Conservation (phyloP, 2,797 vertebrate genomes). For the Sebastiscus albofasciatus region DNA sequence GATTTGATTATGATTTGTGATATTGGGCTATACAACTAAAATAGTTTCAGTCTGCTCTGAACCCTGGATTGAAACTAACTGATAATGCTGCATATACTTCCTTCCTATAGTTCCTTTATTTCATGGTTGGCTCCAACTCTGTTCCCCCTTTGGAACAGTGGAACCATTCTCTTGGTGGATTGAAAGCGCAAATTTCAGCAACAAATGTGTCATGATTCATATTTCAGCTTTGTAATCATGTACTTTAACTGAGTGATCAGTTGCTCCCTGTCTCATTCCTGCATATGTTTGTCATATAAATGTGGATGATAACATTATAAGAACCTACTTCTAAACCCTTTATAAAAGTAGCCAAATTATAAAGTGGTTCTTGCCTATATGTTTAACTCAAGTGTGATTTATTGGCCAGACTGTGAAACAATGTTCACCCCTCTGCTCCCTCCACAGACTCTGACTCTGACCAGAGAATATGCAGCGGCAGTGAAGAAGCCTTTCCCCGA, state of each 20-base stretch:
- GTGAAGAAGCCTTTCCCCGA: slow-evolving; percentile 66
- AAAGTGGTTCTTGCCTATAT: background rate
- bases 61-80: background rate
- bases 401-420: background rate
- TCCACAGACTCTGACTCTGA: slow-evolving; percentile 62
- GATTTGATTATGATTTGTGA: background rate
- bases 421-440: background rate
- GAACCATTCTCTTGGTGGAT: background rate
- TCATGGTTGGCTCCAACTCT: background rate
- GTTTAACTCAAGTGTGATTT: background rate
- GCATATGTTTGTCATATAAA: background rate
- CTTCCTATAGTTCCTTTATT: background rate
- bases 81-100: background rate
- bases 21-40: background rate
- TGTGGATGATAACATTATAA: background rate
- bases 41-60: background rate
- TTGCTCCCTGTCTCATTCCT: background rate
- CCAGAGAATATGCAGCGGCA: slow-evolving; percentile 54
- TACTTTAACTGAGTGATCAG: background rate
- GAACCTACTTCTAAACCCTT: background rate
- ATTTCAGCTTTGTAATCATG: background rate
- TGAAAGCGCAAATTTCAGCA: background rate
- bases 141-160: background rate
- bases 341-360: too few relatives aligned
- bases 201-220: too few relatives aligned